Conservation (phyloP, 2,888 invertebrate species). For the Ischnus inquisitorius region DNA sequence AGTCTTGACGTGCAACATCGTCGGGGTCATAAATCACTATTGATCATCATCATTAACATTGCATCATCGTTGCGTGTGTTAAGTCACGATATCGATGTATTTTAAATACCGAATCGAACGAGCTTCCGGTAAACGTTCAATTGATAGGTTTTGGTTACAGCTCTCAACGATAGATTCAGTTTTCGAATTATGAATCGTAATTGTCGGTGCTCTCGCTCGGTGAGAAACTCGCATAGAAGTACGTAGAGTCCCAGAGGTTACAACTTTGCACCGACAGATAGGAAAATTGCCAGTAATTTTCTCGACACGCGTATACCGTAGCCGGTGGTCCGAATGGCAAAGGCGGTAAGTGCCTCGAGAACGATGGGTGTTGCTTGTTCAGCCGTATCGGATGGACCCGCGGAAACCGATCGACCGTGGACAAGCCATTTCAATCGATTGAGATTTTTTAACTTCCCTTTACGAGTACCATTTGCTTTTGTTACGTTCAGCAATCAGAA, state of each 20-base stretch:
- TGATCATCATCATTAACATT: neutral
- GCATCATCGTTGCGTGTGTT: neutral
- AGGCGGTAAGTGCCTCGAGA: neutral
- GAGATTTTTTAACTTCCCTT: neutral
- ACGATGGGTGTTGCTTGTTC: neutral
- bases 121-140: conserved; percentile 2
- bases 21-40: too few relatives aligned
- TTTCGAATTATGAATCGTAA: neutral
- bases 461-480: neutral
- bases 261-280: conserved; percentile 7
- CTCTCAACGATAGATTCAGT: neutral
- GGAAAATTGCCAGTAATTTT: conserved; percentile 12
- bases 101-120: neutral
- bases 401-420: conserved; percentile 1
- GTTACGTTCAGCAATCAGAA: too few relatives aligned
- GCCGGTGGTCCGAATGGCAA: conserved; percentile 11
- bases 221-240: neutral
- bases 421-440: neutral
- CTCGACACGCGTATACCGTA: neutral
- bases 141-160: neutral
- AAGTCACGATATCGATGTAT: neutral
- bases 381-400: neutral
- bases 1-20: too few relatives aligned
- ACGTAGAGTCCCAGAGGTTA: neutral
- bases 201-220: neutral